Percentiles rank a stretch among this genome's conserved stretches.
Conservation (phyloP, 2,888 invertebrate genomes). For the Drepana falcataria region DNA sequence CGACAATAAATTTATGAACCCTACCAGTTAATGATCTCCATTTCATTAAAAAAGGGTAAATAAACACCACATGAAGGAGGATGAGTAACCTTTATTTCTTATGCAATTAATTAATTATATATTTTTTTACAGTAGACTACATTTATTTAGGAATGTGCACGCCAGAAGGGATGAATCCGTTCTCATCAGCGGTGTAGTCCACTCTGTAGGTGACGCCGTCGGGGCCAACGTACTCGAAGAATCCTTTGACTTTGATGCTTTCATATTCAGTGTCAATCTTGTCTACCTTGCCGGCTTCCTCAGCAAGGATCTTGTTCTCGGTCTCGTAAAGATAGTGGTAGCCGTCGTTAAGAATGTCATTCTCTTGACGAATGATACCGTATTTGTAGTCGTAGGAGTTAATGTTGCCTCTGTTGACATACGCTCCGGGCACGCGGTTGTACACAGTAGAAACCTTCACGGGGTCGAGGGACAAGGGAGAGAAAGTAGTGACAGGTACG, state of each 20-base stretch:
- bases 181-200: conserved; percentile 70
- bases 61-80: too few species aligned
- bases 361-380: conserved; percentile 65
- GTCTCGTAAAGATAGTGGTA: conserved; percentile 72
- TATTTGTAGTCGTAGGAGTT: conserved; percentile 55
- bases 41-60: not conserved
- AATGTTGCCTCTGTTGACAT: conserved; percentile 6
- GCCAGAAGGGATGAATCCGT: conserved; percentile 57
- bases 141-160: conserved; percentile 53
- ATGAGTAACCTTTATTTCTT: not conserved
- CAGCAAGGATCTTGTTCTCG: conserved; percentile 70
- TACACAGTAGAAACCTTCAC: not conserved
- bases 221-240: conserved; percentile 64
- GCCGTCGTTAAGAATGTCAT: conserved; percentile 50
- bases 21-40: too few species aligned
- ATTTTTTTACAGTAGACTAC: conserved; percentile 18
- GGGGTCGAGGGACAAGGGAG: not conserved
- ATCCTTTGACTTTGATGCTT: conserved; percentile 57
- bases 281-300: conserved; percentile 62
- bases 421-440: not conserved
- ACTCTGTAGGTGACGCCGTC: conserved; percentile 69
- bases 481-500: conserved; percentile 1
- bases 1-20: too few species aligned
- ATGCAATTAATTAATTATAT: not conserved
- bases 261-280: conserved; percentile 45